A percentile compares a stretch with the other conserved stretches of the same genome.
These are phyloP conservation scores for Drosophila kanapiae DNA, from an alignment of 1,140 invertebrate species.

Conservation along the genomic window DNA sequence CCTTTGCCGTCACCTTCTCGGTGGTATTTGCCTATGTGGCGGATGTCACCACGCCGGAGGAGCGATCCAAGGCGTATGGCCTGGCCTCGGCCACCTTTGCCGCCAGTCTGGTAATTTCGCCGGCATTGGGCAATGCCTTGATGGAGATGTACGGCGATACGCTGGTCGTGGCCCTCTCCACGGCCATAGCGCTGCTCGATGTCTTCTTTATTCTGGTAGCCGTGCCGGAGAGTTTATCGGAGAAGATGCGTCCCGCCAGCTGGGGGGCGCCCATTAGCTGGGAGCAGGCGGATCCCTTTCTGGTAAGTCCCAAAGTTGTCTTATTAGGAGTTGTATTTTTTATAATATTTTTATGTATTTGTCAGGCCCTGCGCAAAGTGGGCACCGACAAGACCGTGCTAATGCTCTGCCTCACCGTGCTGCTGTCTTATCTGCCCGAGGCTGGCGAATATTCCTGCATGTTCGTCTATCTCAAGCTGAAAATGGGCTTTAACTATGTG, in stretches of 20 bases:
- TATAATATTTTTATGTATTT: not conserved
- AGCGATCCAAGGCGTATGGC: constrained; percentile 98
- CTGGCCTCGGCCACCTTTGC: constrained; percentile 99
- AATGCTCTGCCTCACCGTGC: constrained; percentile 98
- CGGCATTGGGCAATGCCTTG: constrained; percentile 97
- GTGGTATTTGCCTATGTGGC: constrained; percentile 99
- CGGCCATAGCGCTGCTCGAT: constrained; percentile 97
- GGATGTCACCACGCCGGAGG: constrained; percentile 99
- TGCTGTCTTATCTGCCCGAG: constrained; percentile 99
- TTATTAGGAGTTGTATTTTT: too few relatives aligned
- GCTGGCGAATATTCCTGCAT: constrained; percentile 99
- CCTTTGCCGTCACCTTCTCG: constrained; percentile 99
- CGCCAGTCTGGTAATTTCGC: constrained; percentile 98
- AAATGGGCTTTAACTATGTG: constrained; percentile 97
- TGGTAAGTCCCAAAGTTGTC: constrained; percentile 86
- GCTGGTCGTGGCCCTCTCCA: constrained; percentile 97
- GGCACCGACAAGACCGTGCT: constrained; percentile 98
- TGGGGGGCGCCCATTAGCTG: constrained; percentile 94
- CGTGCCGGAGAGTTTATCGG: constrained; percentile 98
- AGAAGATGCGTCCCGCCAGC: constrained; percentile 93
- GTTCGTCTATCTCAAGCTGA: constrained; percentile 99
- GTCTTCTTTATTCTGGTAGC: constrained; percentile 99
- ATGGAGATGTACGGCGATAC: constrained; percentile 96
- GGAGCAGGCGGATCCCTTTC: constrained; percentile 99
- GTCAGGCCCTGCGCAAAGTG: constrained; percentile 94